phyloP scores from a whole-genome alignment of 2,888 invertebrate species.

The Drosophila mimetica region DNA sequence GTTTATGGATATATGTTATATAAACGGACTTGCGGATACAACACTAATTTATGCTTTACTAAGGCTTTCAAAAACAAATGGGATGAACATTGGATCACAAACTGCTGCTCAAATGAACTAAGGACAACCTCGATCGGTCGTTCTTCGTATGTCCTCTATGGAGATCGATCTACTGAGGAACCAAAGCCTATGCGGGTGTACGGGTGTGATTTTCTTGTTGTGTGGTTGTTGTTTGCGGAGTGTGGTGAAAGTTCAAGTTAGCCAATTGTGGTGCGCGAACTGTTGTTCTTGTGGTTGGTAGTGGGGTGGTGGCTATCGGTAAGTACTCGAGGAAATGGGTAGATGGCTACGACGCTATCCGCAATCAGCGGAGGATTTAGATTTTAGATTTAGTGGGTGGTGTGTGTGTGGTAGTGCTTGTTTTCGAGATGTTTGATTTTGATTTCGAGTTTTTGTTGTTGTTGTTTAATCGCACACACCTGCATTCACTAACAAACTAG shows the following conservation, averaged over 20 bases:
- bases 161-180: conserved; percentile 15
- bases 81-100: conserved; percentile 10
- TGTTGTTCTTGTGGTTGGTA: conserved; percentile 36
- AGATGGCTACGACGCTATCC: conserved; percentile 29
- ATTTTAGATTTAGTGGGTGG: conserved; percentile 39
- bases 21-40: conserved; percentile 4
- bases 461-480: conserved; percentile 82
- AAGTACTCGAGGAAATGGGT: conserved; percentile 24
- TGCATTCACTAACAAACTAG: conserved; percentile 84
- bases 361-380: conserved; percentile 12
- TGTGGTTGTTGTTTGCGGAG: neutral
- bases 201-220: conserved; percentile 6
- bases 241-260: conserved; percentile 31
- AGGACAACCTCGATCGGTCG: conserved; percentile 40
- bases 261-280: conserved; percentile 42
- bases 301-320: conserved; percentile 29
- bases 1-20: no score
- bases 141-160: conserved; percentile 37
- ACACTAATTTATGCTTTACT: no score
- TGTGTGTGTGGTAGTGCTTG: conserved; percentile 13
- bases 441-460: conserved; percentile 37
- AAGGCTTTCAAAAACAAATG: neutral
- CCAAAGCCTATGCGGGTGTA: conserved; percentile 22
- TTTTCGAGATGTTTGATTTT: conserved; percentile 59
- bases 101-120: conserved; percentile 67